Evolutionary conservation across 2,797 vertebrate genomes (phyloP), one percentile per base, ranked within the genome.

Genomic region (Agapornis canus): DNA sequence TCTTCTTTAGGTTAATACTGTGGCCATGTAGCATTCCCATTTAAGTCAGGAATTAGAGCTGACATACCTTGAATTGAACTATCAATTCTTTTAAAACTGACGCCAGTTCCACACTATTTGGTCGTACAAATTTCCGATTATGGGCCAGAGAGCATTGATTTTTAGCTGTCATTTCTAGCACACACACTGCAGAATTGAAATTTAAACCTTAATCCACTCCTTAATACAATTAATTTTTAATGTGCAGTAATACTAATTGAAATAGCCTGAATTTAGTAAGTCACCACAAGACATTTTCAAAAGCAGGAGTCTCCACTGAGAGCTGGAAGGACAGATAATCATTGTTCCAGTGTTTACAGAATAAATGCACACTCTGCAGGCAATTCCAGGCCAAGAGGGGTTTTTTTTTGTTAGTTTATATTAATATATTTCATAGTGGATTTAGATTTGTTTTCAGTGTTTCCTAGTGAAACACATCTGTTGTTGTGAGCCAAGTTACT

Each of bases 191-290:
- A 97, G 96, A 97, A 98, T 97, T 97, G 98, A 99, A 99, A 99
- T 98, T 94, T 98, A 98, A 98, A 98, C 98, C 98, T 99, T 99
- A 99, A 99, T 99, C 98, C 97, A 98, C 97, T 98, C 98, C 97
- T 98, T 98, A 98, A 98, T 98, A 98, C 92, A 98, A 99, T 99
- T 99, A 99, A 99, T 99, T 98, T 99, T 99, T 99, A 99, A 99
- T 98, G 98, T 98, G 98, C 98, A 99, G 98, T 99, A 98, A 99
- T 99, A 99, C 98, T 99, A 99, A 99, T 99, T 99, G 99, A 98
- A 98, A 98, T 98, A 97, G 97, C 96, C 98, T 97, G 98, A 98
- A 99, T 99, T 99, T 98, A 98, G 98, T 98, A 98, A 99, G 96
- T 97, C 95, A 98, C 96, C 96, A 97, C 94, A 97, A 98, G 98